A percentile compares a stretch with the other conserved stretches of the same genome.
phyloP scores from a whole-genome alignment of 1,140 invertebrate genomes.

The Coelopa frigida region DNA sequence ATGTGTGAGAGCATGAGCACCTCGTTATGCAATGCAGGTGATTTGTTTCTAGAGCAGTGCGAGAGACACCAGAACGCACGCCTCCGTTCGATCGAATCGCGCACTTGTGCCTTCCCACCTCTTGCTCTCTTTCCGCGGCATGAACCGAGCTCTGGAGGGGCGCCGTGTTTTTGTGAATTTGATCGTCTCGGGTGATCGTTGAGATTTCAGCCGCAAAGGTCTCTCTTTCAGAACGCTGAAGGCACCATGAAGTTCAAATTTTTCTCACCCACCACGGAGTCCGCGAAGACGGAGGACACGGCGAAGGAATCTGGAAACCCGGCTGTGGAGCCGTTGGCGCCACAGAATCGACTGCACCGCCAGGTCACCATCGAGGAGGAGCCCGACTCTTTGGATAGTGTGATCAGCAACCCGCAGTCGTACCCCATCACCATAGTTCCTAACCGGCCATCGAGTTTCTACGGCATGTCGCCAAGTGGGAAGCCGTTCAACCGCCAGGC shows the following conservation, averaged over 20 bases:
- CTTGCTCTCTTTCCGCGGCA: too few relatives aligned
- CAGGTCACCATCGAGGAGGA: slow-evolving; percentile 33
- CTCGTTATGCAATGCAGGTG: too few relatives aligned
- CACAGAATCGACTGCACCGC: slow-evolving; percentile 12
- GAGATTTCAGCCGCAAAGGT: too few relatives aligned
- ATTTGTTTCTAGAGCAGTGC: too few relatives aligned
- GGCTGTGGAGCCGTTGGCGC: slow-evolving; percentile 20
- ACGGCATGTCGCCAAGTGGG: slow-evolving; percentile 26
- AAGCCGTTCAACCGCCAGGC: slow-evolving; percentile 29
- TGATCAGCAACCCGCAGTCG: slow-evolving; percentile 41
- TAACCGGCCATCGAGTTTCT: slow-evolving; percentile 35
- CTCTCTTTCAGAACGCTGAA: too few relatives aligned
- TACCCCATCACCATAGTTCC: slow-evolving; percentile 43
- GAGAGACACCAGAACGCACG: too few relatives aligned
- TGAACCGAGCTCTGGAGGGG: too few relatives aligned
- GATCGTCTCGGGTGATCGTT: too few relatives aligned
- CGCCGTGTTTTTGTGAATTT: too few relatives aligned
- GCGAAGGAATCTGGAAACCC: slow-evolving; percentile 21
- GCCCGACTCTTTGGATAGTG: slow-evolving; percentile 42
- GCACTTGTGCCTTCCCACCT: too few relatives aligned
- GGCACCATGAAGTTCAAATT: slow-evolving; percentile 3
- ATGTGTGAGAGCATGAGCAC: too few relatives aligned
- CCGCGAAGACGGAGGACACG: slow-evolving; percentile 2
- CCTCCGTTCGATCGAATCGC: too few relatives aligned
- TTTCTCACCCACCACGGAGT: background rate